These are phyloP conservation scores for Brenthis ino DNA, from an alignment of 2,888 invertebrate genomes.

Conservation along the genomic window DNA sequence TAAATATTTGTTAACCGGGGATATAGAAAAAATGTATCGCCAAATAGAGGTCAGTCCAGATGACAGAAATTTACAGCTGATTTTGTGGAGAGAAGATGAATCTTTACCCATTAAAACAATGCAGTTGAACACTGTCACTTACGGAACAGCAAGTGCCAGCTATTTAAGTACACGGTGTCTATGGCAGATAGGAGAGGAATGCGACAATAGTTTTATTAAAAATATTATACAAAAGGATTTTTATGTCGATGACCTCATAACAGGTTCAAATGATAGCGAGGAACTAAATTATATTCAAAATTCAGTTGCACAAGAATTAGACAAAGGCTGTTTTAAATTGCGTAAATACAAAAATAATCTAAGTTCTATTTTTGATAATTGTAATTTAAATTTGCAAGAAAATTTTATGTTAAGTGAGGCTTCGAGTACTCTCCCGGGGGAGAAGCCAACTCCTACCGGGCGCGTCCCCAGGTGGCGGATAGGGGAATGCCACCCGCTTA, in stretches of 20 bases:
- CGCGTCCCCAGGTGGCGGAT: too few species aligned
- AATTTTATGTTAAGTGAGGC: too few species aligned
- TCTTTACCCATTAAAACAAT: neutral
- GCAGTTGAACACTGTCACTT: neutral
- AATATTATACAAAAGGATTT: slow-evolving; percentile 46
- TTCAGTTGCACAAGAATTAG: too few species aligned
- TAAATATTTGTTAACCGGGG: slow-evolving; percentile 48
- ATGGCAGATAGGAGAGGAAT: too few species aligned
- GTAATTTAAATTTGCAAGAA: too few species aligned
- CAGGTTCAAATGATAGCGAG: slow-evolving; percentile 27
- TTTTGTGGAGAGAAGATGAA: neutral
- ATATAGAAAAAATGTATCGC: slow-evolving; percentile 50
- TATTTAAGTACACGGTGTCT: too few species aligned
- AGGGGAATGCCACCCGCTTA: too few species aligned
- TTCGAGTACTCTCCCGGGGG: too few species aligned
- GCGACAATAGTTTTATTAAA: slow-evolving; percentile 10
- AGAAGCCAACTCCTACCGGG: too few species aligned
- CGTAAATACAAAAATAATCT: too few species aligned
- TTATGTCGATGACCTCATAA: slow-evolving; percentile 28
- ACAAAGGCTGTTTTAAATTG: too few species aligned
- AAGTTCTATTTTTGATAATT: neutral
- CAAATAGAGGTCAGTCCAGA: slow-evolving; percentile 28
- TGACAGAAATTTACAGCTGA: slow-evolving; percentile 1
- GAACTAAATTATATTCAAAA: neutral
- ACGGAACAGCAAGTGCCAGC: too few species aligned